phyloP scores from a whole-genome alignment of 2,113 vertebrate species.

The Corythoichthys intestinalis region DNA sequence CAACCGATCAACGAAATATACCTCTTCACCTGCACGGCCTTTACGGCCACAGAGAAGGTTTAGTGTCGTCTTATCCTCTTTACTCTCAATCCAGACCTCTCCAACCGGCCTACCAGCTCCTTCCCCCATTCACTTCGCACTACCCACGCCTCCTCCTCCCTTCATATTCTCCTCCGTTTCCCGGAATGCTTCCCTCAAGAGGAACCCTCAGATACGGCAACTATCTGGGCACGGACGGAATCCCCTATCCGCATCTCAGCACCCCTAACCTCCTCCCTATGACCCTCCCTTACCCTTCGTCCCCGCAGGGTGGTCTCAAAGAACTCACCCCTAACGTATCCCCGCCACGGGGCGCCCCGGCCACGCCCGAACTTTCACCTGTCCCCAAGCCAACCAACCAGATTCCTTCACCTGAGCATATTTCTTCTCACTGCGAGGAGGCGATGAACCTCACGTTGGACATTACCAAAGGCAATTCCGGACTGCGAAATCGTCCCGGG shows the following conservation, averaged over 20 bases:
- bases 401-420: slow-evolving; percentile 20
- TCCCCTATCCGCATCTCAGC: slow-evolving; percentile 47
- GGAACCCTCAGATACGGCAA: slow-evolving; percentile 36
- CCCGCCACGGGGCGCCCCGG: slow-evolving; percentile 51
- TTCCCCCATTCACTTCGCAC: slow-evolving; percentile 54
- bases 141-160: slow-evolving; percentile 60
- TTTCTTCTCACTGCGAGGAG: slow-evolving; percentile 54
- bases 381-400: slow-evolving; percentile 21
- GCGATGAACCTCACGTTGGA: slow-evolving; percentile 65
- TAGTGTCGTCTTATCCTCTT: slow-evolving; percentile 63
- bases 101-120: slow-evolving; percentile 56
- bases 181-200: slow-evolving; percentile 56
- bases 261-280: slow-evolving; percentile 46
- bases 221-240: slow-evolving; percentile 55
- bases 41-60: slow-evolving; percentile 62
- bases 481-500: slow-evolving; percentile 45
- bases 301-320: slow-evolving; percentile 58
- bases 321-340: slow-evolving; percentile 62
- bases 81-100: slow-evolving; percentile 60
- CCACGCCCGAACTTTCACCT: slow-evolving; percentile 64
- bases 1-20: slow-evolving; percentile 32
- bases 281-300: slow-evolving; percentile 41
- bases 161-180: slow-evolving; percentile 58
- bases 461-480: slow-evolving; percentile 30
- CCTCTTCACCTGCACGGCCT: slow-evolving; percentile 62